Percentiles rank a stretch among this genome's conserved stretches.
These are phyloP conservation scores for Eubucco bourcierii DNA, from an alignment of 2,113 vertebrate species.

Conservation along the genomic window DNA sequence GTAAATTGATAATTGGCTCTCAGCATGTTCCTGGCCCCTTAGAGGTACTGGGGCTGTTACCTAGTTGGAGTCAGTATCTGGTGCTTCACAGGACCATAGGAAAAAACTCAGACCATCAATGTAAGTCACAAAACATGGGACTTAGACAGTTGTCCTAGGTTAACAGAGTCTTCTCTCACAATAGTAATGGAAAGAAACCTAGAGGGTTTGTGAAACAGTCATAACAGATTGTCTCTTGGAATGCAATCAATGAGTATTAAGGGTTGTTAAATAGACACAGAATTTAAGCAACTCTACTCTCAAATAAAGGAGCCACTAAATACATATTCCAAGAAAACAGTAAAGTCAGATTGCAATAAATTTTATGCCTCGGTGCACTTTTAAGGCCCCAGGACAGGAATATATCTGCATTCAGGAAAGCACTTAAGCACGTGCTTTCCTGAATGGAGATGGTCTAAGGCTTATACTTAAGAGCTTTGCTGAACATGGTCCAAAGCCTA, in stretches of 20 bases:
- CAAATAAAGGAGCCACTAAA: slow-evolving; percentile 32
- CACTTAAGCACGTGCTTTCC: slow-evolving; percentile 61
- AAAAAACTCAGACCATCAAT: neutral
- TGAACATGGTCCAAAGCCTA: slow-evolving; percentile 47
- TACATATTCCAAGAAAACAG: slow-evolving; percentile 32
- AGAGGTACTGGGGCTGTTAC: neutral
- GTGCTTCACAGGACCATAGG: neutral
- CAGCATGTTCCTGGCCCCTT: neutral
- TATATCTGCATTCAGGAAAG: slow-evolving; percentile 61
- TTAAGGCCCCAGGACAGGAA: slow-evolving; percentile 26
- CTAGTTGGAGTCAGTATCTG: neutral
- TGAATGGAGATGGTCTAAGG: slow-evolving; percentile 15
- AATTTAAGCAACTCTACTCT: neutral
- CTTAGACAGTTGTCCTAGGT: too few relatives aligned
- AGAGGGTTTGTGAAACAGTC: neutral
- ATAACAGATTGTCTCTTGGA: slow-evolving; percentile 23
- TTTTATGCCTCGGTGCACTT: slow-evolving; percentile 38
- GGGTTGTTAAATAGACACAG: neutral
- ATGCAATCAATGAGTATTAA: neutral
- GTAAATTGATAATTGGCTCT: neutral
- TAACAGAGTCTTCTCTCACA: too few relatives aligned
- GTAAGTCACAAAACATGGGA: neutral
- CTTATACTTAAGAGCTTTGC: slow-evolving; percentile 64
- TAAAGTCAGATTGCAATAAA: slow-evolving; percentile 31
- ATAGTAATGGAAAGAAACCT: neutral